Evolutionary conservation across 2,888 invertebrate species (phyloP), one percentile per base, ranked within the genome.

Genomic region (Diarsia rubi): DNA sequence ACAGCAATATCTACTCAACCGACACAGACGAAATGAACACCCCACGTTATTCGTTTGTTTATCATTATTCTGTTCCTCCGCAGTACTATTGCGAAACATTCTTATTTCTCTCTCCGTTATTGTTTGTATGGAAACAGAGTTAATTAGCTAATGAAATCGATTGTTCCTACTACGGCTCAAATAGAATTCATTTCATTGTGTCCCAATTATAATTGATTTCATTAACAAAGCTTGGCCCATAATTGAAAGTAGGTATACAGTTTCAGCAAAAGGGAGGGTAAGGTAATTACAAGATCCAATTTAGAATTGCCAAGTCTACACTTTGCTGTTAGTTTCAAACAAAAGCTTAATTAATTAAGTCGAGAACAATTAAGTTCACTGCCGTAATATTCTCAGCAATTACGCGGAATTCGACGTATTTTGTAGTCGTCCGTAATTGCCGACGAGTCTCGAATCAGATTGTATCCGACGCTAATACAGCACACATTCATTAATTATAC

Each of bases 331-430:
- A 96, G 96, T 96, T 96, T 95, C 96, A 96, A 96, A 96, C 96
- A 96, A 96, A 96, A 96, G 96, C 96, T 96, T 96, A 96, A 96
- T 96, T 96, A 96, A 96, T 96, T 96, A 96, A 96, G 96, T 95
- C 95, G 95, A 95, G 95, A 96, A 96, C 96, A 96, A 96, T 96
- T 96, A 96, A 96, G 95, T 95, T 95, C 95, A 94, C 93, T 94
- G 95, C 94, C 94, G 95, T 95, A 96, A 96, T 96, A 96, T 96
- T 96, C 96, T 94, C 96, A 95, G 95, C 94, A 95, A 96, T 96
- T 96, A 96, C 94, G 94, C 92, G 94, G 95, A 94, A 95, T 95
- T 95, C 94, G 94, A 94, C 94, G 94, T 95, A 94, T 96, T 96
- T 96, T 95, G 96, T 95, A 94, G 94, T 93, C 93, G 92, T 91